A percentile compares a stretch with the other conserved stretches of the same genome.
phyloP scores from a whole-genome alignment of 1,140 invertebrate genomes.

The Anoplophora glabripennis region DNA sequence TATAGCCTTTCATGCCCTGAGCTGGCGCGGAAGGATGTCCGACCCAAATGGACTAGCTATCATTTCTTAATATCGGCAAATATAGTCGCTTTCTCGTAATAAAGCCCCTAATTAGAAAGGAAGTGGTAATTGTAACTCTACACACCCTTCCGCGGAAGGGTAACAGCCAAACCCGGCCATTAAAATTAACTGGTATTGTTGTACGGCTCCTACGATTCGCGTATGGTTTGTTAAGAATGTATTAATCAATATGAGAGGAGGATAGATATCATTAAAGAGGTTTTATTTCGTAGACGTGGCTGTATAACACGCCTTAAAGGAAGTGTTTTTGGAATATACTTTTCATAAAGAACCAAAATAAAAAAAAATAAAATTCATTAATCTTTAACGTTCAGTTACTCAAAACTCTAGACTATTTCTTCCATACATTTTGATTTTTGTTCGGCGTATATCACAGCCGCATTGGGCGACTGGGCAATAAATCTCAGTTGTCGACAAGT shows the following conservation, averaged over 20 bases:
- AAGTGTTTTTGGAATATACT: too few relatives aligned
- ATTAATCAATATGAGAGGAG: conserved; percentile 8
- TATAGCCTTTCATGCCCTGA: too few relatives aligned
- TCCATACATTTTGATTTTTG: too few relatives aligned
- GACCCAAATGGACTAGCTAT: background rate
- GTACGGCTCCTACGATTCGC: conserved; percentile 5
- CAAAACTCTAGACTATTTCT: too few relatives aligned
- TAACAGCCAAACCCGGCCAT: conserved; percentile 11
- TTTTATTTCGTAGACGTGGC: background rate
- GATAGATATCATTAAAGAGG: background rate
- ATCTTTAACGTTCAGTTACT: too few relatives aligned
- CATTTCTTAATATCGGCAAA: conserved; percentile 18
- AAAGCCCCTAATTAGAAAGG: conserved; percentile 15
- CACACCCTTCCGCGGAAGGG: conserved; percentile 11
- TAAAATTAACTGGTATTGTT: conserved; percentile 20
- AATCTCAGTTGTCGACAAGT: too few relatives aligned
- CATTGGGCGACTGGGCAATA: too few relatives aligned
- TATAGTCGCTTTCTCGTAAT: conserved; percentile 17
- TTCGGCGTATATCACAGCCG: too few relatives aligned
- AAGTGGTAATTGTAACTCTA: conserved; percentile 22
- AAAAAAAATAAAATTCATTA: too few relatives aligned
- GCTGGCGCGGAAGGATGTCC: too few relatives aligned
- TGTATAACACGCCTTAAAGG: too few relatives aligned
- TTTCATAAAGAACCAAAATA: too few relatives aligned
- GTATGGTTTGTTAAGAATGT: conserved; percentile 14